Conservation (phyloP, 2,113 vertebrate species). For the Picathartes gymnocephalus region DNA sequence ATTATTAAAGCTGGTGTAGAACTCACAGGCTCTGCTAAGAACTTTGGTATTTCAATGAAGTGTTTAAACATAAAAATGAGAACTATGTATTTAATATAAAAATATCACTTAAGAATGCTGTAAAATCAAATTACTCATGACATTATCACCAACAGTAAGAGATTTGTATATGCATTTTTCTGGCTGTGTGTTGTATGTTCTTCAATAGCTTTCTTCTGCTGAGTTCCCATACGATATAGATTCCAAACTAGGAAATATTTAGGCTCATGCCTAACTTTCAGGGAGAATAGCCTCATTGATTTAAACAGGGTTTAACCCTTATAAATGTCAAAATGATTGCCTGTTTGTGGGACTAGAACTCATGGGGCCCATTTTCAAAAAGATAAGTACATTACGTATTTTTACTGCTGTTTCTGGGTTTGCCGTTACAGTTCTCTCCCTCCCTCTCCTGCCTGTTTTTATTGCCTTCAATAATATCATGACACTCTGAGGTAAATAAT, state of each 20-base stretch:
- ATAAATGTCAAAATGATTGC: not conserved
- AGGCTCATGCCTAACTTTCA: not conserved
- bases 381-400: not conserved
- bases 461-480: not conserved
- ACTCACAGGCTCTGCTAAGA: not conserved
- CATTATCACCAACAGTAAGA: not conserved
- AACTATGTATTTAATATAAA: not conserved
- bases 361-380: not conserved
- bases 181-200: not conserved
- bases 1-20: not conserved
- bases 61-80: not conserved
- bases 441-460: not conserved
- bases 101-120: not conserved
- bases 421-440: not conserved
- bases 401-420: not conserved
- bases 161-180: not conserved
- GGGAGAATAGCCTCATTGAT: not conserved
- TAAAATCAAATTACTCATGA: slow-evolving; percentile 8
- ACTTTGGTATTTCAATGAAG: not conserved
- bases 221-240: not conserved
- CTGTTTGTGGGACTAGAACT: not conserved
- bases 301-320: not conserved
- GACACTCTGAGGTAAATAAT: not conserved
- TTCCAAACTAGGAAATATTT: not conserved
- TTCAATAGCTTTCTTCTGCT: not conserved